Base-by-base conservation (phyloP, 92 coral and sea anemone species). In the Diadumene lineata region DNA sequence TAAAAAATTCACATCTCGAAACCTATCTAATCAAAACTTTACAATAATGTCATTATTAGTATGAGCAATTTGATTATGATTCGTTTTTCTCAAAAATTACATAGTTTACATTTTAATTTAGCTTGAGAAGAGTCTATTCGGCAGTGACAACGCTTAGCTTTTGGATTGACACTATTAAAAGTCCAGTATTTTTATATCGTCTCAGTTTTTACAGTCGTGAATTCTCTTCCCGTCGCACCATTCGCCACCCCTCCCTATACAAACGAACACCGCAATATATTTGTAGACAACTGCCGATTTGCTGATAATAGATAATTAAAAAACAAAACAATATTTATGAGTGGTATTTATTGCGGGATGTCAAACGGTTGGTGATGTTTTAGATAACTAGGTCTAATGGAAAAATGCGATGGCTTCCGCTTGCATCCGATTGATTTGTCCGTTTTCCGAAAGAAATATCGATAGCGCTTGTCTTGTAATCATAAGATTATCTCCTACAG, bases 361-460 rank as follows among this genome's bases (percentile, higher is more conserved):
- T 62, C 43, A 28, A 28, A 62, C 29, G 43, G 19, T 31, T 30
- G 68, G 31, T 28, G 68, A 58, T 58, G 19, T 58, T 62, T 62
- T 62, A 28, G 68, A 62, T 62, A 62, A 30, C 68, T 4, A 21
- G 31, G 1, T 62, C 68, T 62, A 62, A 62, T 62, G 68, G 68
- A 62, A 62, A 30, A 62, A 62, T 62, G 10, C 21, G 43, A 62
- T 30, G 38, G 31, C 68, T 62, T 62, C 68, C 68, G 68, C 31
- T 62, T 23, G 38, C 38, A 30, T 28, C 43, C 68, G 43, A 28
- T 31, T 62, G 68, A 62, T 62, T 62, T 62, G 68, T 62, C 58
- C n/a, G 43, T 62, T 10, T 62, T 29, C 68, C 68, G 68, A 28
- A 28, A 19, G 31, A 15, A 30, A 62, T n/a, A n/a, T 28, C 7